Evolutionary conservation across 1,140 invertebrate species (phyloP).

Genomic region (Dreissena polymorpha): DNA sequence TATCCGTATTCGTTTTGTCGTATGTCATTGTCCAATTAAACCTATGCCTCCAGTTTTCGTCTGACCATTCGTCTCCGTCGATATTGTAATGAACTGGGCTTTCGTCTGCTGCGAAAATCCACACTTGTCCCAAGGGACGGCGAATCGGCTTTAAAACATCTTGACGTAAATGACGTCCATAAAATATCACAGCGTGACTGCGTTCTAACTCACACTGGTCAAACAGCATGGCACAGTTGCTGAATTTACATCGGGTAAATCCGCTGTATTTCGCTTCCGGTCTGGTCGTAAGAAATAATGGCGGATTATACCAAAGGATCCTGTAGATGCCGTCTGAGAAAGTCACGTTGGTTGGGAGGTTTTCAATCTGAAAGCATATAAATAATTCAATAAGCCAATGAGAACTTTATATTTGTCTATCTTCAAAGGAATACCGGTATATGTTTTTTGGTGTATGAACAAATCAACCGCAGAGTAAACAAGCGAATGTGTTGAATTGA

Average conservation of each 20-base stretch:
- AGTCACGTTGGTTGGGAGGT: too few relatives aligned
- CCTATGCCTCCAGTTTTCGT: constrained; percentile 23
- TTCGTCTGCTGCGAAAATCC: constrained; percentile 44
- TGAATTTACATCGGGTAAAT: constrained; percentile 31
- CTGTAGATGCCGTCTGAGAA: not conserved
- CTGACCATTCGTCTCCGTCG: constrained; percentile 12
- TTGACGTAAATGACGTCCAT: constrained; percentile 36
- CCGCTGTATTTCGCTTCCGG: constrained; percentile 1
- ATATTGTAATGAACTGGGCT: not conserved
- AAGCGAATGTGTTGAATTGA: too few relatives aligned
- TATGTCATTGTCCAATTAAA: constrained; percentile 51
- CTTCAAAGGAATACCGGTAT: too few relatives aligned
- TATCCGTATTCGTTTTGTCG: constrained; percentile 41
- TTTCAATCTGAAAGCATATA: too few relatives aligned
- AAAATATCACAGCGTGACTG: constrained; percentile 35
- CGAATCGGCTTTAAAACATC: constrained; percentile 5
- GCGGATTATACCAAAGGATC: constrained; percentile 35
- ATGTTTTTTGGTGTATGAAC: too few relatives aligned
- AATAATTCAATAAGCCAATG: too few relatives aligned
- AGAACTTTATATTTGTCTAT: too few relatives aligned
- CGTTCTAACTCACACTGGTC: not conserved
- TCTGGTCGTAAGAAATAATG: constrained; percentile 18
- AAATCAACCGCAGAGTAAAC: too few relatives aligned
- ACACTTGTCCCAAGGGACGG: constrained; percentile 33
- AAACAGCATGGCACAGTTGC: constrained; percentile 24